A percentile compares a stretch with the other conserved stretches of the same genome.
These are phyloP conservation scores for Calliphora vicina DNA, from an alignment of 1,140 invertebrate genomes.

Conservation along the genomic window DNA sequence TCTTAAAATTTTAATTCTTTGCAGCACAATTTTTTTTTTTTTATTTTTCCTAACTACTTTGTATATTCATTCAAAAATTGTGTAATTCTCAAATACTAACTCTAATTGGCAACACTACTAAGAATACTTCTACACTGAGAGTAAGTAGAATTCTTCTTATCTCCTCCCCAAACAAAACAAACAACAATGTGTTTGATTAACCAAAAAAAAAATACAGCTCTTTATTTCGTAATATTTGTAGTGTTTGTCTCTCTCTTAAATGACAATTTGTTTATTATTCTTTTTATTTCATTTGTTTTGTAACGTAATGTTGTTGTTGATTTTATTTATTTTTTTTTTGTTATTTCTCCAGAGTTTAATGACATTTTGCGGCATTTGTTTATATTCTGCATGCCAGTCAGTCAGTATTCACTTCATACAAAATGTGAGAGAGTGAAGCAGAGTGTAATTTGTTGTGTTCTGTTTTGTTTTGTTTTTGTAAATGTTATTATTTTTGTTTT, in stretches of 20 bases:
- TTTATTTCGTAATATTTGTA: not conserved
- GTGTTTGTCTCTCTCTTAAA: conserved; percentile 35
- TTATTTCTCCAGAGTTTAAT: conserved; percentile 60
- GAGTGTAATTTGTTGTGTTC: not conserved
- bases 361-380: conserved; percentile 56
- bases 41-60: no score
- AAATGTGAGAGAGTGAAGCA: not conserved
- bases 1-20: no score
- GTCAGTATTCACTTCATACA: not conserved
- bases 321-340: conserved; percentile 52
- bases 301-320: conserved; percentile 44
- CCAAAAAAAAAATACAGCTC: not conserved
- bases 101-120: not conserved
- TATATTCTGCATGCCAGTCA: conserved; percentile 25
- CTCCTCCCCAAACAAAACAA: not conserved
- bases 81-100: not conserved
- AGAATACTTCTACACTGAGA: not conserved
- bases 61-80: no score
- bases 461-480: not conserved
- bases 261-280: conserved; percentile 10
- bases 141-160: not conserved
- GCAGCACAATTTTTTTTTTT: no score
- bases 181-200: not conserved
- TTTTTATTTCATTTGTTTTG: conserved; percentile 37
- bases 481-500: not conserved